Conservation (phyloP, 2,113 vertebrate genomes). For the Eudyptes chrysolophus region DNA sequence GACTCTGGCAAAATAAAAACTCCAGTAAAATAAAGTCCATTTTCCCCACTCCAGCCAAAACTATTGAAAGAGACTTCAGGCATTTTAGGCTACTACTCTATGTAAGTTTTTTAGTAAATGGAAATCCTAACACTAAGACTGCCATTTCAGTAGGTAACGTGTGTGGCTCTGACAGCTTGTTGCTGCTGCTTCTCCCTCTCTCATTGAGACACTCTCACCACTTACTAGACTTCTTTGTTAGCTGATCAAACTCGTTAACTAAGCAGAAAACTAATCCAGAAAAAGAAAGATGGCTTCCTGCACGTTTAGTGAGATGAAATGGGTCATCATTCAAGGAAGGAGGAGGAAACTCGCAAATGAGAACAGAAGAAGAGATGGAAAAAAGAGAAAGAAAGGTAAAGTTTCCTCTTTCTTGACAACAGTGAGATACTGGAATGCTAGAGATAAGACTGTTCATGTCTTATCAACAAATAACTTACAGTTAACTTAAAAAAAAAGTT, state of each 20-base stretch:
- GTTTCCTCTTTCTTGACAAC: not conserved
- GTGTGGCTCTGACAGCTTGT: not conserved
- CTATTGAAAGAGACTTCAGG: not conserved
- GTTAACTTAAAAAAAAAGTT: not conserved
- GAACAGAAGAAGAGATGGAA: not conserved
- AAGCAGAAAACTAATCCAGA: not conserved
- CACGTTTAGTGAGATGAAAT: not conserved
- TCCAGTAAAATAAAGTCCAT: not conserved
- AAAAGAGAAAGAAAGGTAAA: not conserved
- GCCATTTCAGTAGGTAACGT: not conserved
- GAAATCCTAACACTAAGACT: not conserved
- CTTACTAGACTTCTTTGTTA: not conserved
- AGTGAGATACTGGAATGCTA: not conserved
- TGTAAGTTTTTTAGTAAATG: not conserved
- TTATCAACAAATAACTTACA: not conserved
- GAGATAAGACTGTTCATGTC: not conserved
- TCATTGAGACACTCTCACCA: not conserved
- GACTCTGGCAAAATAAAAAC: not conserved
- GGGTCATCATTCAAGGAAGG: not conserved
- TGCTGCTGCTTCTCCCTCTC: not conserved
- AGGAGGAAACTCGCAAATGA: not conserved
- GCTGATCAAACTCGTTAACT: not conserved
- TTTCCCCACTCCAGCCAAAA: not conserved
- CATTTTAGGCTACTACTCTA: not conserved
- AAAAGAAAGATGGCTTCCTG: not conserved